Conservation (phyloP, 2,113 vertebrate species). For the Ardeotis arabs region DNA sequence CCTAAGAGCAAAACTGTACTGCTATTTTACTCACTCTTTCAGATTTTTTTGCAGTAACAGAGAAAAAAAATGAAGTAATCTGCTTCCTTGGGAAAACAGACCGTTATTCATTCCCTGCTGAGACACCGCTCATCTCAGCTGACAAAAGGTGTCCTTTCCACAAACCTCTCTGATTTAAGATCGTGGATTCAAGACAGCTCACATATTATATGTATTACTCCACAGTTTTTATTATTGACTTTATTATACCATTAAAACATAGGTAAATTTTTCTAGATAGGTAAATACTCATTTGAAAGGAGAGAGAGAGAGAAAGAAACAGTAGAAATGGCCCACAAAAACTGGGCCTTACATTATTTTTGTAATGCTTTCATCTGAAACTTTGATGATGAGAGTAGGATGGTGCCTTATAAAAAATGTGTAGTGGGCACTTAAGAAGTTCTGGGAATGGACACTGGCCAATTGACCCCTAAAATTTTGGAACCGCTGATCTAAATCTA, state of each 20-base stretch:
- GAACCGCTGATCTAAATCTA: background rate
- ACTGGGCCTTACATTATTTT: background rate
- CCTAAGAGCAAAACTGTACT: background rate
- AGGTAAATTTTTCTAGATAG: background rate
- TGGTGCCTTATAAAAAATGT: background rate
- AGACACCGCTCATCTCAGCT: conserved; percentile 6
- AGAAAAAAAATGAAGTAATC: background rate
- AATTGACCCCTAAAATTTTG: background rate
- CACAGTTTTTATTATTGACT: background rate
- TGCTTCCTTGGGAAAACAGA: background rate
- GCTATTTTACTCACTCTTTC: background rate
- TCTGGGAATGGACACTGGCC: background rate
- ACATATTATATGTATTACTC: background rate
- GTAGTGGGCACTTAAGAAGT: background rate
- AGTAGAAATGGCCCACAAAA: background rate
- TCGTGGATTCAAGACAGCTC: background rate
- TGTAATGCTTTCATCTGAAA: background rate
- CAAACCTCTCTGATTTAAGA: background rate
- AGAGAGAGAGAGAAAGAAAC: background rate
- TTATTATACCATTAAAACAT: background rate
- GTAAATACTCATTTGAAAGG: background rate
- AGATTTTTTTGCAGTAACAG: background rate
- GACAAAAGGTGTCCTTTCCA: background rate
- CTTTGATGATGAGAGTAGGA: background rate
- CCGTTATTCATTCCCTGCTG: background rate